These are phyloP conservation scores for Watsonalla binaria DNA, from an alignment of 2,888 invertebrate species.

Conservation along the genomic window DNA sequence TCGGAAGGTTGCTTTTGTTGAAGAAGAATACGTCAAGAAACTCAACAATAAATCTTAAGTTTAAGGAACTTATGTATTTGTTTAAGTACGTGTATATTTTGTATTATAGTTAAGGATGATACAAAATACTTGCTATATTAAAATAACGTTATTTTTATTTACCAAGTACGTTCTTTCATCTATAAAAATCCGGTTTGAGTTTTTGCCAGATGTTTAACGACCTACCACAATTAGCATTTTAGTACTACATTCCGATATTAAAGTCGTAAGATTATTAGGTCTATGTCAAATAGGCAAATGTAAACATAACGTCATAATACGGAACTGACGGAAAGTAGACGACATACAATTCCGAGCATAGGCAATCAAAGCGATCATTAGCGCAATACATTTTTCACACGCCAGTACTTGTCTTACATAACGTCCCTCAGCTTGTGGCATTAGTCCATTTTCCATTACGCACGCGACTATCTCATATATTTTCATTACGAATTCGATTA, in stretches of 20 bases:
- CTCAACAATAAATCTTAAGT: too few relatives aligned
- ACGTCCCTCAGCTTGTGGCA: slow-evolving; percentile 12
- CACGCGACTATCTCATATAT: not conserved
- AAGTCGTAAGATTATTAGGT: slow-evolving; percentile 8
- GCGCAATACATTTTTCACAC: slow-evolving; percentile 7
- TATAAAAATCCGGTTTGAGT: too few relatives aligned
- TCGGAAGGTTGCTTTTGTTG: too few relatives aligned
- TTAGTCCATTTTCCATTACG: not conserved
- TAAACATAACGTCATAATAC: too few relatives aligned
- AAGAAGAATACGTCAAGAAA: too few relatives aligned
- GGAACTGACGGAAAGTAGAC: too few relatives aligned
- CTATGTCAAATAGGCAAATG: too few relatives aligned
- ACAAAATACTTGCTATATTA: not conserved
- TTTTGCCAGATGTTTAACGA: slow-evolving; percentile 10
- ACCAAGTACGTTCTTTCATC: not conserved
- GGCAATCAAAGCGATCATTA: slow-evolving; percentile 3
- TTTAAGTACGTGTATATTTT: too few relatives aligned
- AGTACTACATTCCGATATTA: slow-evolving; percentile 16
- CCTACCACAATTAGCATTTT: slow-evolving; percentile 21
- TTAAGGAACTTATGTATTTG: too few relatives aligned
- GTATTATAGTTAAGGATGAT: too few relatives aligned
- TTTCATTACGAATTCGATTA: slow-evolving; percentile 20
- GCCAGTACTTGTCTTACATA: slow-evolving; percentile 16
- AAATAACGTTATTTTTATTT: not conserved
- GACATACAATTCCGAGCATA: too few relatives aligned